Conservation (phyloP, 92 coral and sea anemone species). For the Palythoa grandis region DNA sequence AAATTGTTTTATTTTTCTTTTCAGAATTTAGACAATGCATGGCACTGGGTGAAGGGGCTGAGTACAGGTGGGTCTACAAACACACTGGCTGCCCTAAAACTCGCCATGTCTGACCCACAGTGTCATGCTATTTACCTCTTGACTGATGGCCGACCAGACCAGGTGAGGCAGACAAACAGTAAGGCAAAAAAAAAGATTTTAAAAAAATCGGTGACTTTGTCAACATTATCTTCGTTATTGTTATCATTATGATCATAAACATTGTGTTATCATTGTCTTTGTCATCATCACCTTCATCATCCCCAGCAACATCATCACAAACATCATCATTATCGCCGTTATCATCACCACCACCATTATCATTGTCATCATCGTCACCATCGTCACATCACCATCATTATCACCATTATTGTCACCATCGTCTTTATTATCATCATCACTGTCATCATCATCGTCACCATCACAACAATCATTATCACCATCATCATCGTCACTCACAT, state of each 20-base stretch:
- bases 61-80: conserved; percentile 98
- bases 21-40: conserved; percentile 92
- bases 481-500: no score
- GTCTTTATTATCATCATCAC: background rate
- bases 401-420: background rate
- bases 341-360: no score
- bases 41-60: conserved; percentile 99
- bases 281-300: no score
- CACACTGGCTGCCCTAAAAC: conserved; percentile 93
- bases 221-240: background rate
- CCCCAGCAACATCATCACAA: no score
- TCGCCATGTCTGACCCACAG: conserved; percentile 88
- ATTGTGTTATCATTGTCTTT: no score
- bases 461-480: background rate
- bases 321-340: no score
- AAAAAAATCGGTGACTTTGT: background rate
- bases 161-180: conserved; percentile 55
- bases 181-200: background rate
- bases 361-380: no score
- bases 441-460: background rate
- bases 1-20: background rate
- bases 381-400: no score
- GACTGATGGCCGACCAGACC: conserved; percentile 99
- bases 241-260: no score
- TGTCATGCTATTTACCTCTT: conserved; percentile 94